Conservation (phyloP, 1,140 invertebrate genomes). For the Nixonia krombeini region DNA sequence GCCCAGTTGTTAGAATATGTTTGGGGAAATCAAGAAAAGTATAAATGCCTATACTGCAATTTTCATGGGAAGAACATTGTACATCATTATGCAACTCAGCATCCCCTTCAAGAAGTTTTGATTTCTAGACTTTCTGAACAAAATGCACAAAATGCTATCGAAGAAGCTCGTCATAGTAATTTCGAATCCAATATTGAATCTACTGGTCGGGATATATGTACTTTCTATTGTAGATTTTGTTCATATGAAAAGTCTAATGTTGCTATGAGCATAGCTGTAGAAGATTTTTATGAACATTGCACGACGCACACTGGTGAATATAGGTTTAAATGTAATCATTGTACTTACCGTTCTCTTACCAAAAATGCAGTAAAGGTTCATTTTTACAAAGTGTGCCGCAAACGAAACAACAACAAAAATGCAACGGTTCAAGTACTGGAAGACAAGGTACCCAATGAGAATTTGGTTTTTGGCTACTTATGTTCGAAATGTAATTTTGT, state of each 20-base stretch:
- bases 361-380: slow-evolving; percentile 70
- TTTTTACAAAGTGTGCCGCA: slow-evolving; percentile 63
- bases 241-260: slow-evolving; percentile 60
- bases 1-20: slow-evolving; percentile 54
- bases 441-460: slow-evolving; percentile 47
- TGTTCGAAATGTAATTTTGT: slow-evolving; percentile 79
- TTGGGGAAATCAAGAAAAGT: slow-evolving; percentile 56
- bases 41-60: slow-evolving; percentile 74
- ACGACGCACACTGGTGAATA: slow-evolving; percentile 83
- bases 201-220: slow-evolving; percentile 55
- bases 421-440: slow-evolving; percentile 47
- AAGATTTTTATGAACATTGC: slow-evolving; percentile 78
- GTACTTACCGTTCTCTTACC: slow-evolving; percentile 68
- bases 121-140: slow-evolving; percentile 74
- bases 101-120: slow-evolving; percentile 77
- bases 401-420: slow-evolving; percentile 19
- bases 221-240: slow-evolving; percentile 72
- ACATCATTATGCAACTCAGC: slow-evolving; percentile 76
- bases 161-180: slow-evolving; percentile 51
- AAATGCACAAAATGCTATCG: slow-evolving; percentile 69
- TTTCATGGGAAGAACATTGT: slow-evolving; percentile 77
- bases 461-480: slow-evolving; percentile 75
- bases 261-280: slow-evolving; percentile 32
- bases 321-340: slow-evolving; percentile 75
- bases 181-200: slow-evolving; percentile 20